Conservation (phyloP, 2,113 vertebrate species). For the Oenanthe oenanthe region DNA sequence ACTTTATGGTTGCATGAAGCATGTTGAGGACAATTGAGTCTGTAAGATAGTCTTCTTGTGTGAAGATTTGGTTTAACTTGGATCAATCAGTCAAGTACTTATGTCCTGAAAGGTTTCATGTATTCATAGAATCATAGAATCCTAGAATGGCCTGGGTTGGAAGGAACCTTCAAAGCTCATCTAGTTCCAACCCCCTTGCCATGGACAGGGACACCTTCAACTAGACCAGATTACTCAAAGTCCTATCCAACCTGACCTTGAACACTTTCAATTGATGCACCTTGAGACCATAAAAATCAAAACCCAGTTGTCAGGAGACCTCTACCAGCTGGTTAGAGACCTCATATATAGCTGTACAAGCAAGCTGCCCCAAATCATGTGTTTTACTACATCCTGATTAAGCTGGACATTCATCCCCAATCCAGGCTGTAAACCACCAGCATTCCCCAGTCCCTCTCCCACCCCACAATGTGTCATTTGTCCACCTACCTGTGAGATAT, state of each 20-base stretch:
- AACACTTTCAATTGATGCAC: neutral
- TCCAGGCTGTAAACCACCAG: neutral
- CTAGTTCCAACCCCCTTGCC: neutral
- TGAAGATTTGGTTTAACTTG: neutral
- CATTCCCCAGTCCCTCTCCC: neutral
- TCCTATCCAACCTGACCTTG: neutral
- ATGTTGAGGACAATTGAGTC: neutral
- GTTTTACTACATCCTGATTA: neutral
- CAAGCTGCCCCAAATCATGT: neutral
- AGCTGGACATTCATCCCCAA: neutral
- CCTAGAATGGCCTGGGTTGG: neutral
- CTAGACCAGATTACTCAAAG: neutral
- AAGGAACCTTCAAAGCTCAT: neutral
- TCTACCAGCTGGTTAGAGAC: neutral
- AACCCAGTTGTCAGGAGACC: neutral
- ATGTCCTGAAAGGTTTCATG: neutral
- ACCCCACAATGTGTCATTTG: neutral
- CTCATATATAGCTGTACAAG: neutral
- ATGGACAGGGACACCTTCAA: neutral
- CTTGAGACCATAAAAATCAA: neutral
- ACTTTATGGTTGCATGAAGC: neutral
- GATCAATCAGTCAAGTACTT: neutral
- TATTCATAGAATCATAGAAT: neutral
- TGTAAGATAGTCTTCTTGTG: neutral
- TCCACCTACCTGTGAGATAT: constrained; percentile 89